Conservation (phyloP, 2,797 vertebrate species). For the Bovichtus variegatus region DNA sequence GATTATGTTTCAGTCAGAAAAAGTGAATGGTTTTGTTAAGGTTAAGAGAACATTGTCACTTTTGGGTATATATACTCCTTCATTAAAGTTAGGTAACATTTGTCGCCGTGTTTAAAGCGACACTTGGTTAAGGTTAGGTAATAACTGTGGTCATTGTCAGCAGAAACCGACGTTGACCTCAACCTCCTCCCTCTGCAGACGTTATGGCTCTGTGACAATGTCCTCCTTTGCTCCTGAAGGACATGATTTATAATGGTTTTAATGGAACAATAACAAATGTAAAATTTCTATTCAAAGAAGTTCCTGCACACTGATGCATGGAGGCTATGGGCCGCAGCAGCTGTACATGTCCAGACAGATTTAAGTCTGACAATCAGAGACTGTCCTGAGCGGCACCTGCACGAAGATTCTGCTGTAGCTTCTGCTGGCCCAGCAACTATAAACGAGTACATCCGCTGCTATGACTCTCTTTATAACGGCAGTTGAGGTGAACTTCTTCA, state of each 20-base stretch:
- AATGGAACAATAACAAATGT: slow-evolving; percentile 3
- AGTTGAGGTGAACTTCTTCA: background rate
- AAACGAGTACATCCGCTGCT: background rate
- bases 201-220: background rate
- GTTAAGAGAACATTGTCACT: too few relatives aligned
- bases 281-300: background rate
- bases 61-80: background rate
- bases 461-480: background rate
- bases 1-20: too few relatives aligned
- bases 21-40: too few relatives aligned
- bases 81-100: background rate
- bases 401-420: background rate
- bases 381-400: background rate
- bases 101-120: too few relatives aligned
- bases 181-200: background rate
- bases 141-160: background rate
- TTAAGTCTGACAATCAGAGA: background rate
- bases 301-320: slow-evolving; percentile 29
- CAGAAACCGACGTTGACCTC: background rate
- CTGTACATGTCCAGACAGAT: background rate
- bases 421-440: background rate
- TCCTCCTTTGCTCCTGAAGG: background rate
- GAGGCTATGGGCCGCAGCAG: background rate
- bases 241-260: background rate
- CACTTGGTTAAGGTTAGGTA: too few relatives aligned